These are phyloP conservation scores for Siniperca undulata DNA, from an alignment of 2,797 vertebrate species.

Conservation along the genomic window DNA sequence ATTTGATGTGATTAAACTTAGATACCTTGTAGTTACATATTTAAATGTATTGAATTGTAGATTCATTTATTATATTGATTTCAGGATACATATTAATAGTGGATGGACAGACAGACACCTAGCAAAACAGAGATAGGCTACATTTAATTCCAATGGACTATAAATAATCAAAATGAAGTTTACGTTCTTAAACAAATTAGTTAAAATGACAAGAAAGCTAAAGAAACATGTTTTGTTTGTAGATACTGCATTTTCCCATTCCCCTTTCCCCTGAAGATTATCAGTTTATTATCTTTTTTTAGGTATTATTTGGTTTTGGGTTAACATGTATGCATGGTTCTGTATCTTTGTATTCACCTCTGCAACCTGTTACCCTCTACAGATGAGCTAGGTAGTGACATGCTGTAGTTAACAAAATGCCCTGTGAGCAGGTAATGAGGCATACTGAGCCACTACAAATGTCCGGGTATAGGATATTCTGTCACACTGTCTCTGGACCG, in stretches of 20 bases:
- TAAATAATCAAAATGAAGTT: not conserved
- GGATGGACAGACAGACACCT: not conserved
- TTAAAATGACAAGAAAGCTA: not conserved
- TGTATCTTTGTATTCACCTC: slow-evolving; percentile 26
- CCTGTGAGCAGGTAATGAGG: slow-evolving; percentile 42
- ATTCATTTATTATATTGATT: not conserved
- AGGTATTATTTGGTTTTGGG: too few species aligned
- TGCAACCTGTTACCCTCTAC: slow-evolving; percentile 31
- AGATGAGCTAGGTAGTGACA: slow-evolving; percentile 26
- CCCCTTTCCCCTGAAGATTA: too few species aligned
- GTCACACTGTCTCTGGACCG: slow-evolving; percentile 38
- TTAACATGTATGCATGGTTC: not conserved
- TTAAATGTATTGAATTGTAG: not conserved
- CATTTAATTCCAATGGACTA: not conserved
- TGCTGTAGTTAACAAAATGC: slow-evolving; percentile 41
- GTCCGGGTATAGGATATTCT: slow-evolving; percentile 47
- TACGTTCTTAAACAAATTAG: too few species aligned
- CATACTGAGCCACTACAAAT: slow-evolving; percentile 48
- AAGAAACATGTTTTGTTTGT: not conserved
- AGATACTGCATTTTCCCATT: not conserved
- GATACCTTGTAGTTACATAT: not conserved
- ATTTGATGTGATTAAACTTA: not conserved
- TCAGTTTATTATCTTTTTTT: too few species aligned
- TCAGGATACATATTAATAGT: not conserved
- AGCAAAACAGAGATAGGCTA: not conserved